phyloP scores from a whole-genome alignment of 2,797 vertebrate genomes.

The Eidolon dupreanum region DNA sequence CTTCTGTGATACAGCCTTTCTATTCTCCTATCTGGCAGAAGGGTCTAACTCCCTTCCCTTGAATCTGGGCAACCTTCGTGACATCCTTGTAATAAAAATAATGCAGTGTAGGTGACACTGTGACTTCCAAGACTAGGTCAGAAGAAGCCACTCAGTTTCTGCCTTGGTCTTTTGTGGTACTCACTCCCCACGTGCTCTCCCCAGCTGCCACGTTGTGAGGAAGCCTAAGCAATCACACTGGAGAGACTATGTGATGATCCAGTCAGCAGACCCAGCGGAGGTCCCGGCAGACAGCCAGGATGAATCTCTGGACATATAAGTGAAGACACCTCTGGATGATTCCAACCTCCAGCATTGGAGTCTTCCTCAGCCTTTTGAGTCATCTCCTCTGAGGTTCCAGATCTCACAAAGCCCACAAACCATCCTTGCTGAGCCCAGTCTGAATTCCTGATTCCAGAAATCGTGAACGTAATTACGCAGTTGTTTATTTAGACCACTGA shows the following conservation, averaged over 20 bases:
- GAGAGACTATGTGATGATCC: background rate
- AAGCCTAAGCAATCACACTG: background rate
- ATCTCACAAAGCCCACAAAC: background rate
- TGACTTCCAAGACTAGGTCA: background rate
- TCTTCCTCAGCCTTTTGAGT: background rate
- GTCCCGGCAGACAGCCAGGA: background rate
- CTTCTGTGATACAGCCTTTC: background rate
- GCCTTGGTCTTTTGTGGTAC: background rate
- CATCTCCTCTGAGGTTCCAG: background rate
- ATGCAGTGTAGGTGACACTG: background rate
- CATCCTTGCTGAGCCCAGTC: background rate
- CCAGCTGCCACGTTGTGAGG: background rate
- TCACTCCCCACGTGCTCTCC: background rate
- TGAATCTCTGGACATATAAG: background rate
- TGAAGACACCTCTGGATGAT: background rate
- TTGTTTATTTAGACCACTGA: background rate
- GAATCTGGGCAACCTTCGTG: background rate
- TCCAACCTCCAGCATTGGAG: background rate
- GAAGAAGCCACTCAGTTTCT: background rate
- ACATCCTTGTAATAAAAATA: background rate
- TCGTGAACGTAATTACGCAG: background rate
- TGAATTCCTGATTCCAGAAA: background rate
- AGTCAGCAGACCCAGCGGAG: background rate
- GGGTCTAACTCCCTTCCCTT: background rate
- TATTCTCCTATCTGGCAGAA: background rate